phyloP scores from a whole-genome alignment of 2,797 vertebrate genomes.

The Pangasius mekongensis region DNA sequence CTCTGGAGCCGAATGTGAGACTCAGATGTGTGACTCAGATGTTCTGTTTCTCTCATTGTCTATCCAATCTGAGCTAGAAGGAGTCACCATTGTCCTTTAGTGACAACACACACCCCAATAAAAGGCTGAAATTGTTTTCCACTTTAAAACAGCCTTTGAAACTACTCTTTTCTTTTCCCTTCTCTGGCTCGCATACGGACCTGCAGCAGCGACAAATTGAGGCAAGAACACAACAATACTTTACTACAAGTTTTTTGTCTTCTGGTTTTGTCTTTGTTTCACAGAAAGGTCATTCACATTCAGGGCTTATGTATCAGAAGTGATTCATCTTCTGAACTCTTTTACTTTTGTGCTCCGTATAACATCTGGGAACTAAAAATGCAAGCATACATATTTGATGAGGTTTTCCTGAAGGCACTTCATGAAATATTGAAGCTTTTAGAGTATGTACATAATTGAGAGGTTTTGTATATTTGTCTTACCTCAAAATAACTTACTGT shows the following conservation, averaged over 20 bases:
- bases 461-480: constrained; percentile 62
- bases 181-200: background rate
- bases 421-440: constrained; percentile 65
- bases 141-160: background rate
- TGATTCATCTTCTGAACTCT: background rate
- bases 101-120: background rate
- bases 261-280: background rate
- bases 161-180: background rate
- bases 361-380: constrained; percentile 58
- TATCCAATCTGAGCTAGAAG: background rate
- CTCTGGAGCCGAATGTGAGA: background rate
- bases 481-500: constrained; percentile 59
- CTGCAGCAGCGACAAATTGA: background rate
- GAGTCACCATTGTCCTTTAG: background rate
- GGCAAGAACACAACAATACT: background rate
- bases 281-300: background rate
- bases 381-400: constrained; percentile 67
- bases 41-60: background rate
- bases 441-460: constrained; percentile 69
- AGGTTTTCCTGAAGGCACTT: constrained; percentile 66
- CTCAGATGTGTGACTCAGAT: background rate
- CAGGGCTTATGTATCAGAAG: background rate
- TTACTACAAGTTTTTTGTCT: background rate
- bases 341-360: constrained; percentile 28
- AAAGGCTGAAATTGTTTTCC: background rate